Percentiles rank a stretch among this genome's conserved stretches.
Evolutionary conservation across 2,888 invertebrate genomes (phyloP).

Genomic region (Dynastes tityus): DNA sequence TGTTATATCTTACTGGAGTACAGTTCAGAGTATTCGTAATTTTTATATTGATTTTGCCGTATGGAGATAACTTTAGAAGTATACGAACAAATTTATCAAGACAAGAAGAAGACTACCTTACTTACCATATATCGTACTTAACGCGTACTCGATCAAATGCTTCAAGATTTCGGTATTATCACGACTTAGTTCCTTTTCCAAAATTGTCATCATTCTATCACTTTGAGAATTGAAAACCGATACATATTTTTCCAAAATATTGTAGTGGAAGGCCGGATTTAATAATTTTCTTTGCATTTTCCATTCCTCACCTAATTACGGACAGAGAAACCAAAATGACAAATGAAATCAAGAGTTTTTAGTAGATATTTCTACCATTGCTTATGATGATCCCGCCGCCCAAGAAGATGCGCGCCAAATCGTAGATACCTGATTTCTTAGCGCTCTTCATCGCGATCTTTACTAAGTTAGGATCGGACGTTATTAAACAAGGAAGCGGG

Average conservation of each 20-base stretch:
- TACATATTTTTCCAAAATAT: background rate
- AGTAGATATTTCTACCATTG: background rate
- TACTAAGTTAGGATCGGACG: background rate
- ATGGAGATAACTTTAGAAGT: too few species aligned
- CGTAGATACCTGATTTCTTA: background rate
- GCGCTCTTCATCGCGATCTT: background rate
- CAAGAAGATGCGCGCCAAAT: background rate
- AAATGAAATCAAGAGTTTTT: background rate
- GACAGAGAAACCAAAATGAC: background rate
- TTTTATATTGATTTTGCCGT: too few species aligned
- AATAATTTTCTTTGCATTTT: constrained; percentile 4
- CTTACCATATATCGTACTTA: constrained; percentile 7
- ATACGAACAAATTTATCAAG: too few species aligned
- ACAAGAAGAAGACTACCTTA: too few species aligned
- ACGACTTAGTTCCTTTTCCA: background rate
- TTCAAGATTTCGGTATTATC: background rate
- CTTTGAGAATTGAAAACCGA: background rate
- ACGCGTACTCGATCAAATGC: background rate
- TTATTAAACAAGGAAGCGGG: background rate
- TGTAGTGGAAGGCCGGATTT: constrained; percentile 3
- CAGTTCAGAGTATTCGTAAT: too few species aligned
- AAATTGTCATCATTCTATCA: constrained; percentile 1
- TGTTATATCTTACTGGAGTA: too few species aligned
- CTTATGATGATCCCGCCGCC: constrained; percentile 2
- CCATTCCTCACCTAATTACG: background rate